Conservation (phyloP, 2,113 vertebrate genomes). For the Pelusios castaneus region DNA sequence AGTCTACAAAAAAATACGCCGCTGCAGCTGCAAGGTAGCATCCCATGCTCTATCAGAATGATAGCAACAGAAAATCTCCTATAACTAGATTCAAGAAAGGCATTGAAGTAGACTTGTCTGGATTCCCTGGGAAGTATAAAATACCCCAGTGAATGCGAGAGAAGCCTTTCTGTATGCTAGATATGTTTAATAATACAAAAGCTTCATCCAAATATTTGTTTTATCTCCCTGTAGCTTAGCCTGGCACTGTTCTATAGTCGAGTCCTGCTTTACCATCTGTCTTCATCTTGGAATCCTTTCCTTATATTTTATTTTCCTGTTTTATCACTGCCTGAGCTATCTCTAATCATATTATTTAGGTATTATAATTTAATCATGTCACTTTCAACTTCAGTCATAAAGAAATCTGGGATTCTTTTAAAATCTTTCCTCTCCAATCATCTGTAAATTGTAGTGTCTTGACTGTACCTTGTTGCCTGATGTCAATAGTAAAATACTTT, state of each 20-base stretch:
- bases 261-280: background rate
- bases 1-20: background rate
- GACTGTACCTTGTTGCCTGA: background rate
- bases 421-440: background rate
- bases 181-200: constrained; percentile 55
- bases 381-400: background rate
- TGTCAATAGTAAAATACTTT: background rate
- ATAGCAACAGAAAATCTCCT: constrained; percentile 14
- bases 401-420: background rate
- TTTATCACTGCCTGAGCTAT: background rate
- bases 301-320: background rate
- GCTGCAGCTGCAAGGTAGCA: background rate
- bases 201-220: constrained; percentile 46
- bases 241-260: constrained; percentile 9
- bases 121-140: constrained; percentile 39
- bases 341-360: constrained; percentile 9
- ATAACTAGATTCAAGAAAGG: constrained; percentile 29
- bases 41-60: background rate
- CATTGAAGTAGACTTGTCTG: constrained; percentile 24
- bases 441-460: background rate
- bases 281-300: background rate
- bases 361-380: background rate
- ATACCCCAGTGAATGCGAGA: background rate
- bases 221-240: constrained; percentile 41
- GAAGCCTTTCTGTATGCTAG: background rate